Conservation (phyloP, 2,797 vertebrate genomes). For the Ceryle rudis region DNA sequence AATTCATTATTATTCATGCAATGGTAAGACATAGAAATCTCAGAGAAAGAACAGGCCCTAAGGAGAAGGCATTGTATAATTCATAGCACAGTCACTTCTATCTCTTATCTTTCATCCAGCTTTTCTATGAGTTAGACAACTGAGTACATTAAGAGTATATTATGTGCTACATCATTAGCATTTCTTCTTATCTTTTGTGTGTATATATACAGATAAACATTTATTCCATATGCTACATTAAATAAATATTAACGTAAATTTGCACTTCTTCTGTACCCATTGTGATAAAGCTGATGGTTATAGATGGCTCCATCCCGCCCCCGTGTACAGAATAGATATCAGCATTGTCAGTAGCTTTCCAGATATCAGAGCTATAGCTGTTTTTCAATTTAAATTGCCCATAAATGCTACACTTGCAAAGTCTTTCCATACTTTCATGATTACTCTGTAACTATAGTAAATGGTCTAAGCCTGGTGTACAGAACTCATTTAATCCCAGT, state of each 20-base stretch:
- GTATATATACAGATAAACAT: background rate
- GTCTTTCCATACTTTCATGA: background rate
- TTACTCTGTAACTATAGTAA: background rate
- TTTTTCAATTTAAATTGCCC: background rate
- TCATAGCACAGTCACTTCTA: background rate
- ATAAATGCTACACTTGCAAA: background rate
- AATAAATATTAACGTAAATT: background rate
- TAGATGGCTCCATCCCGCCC: background rate
- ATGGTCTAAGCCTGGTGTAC: background rate
- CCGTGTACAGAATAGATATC: background rate
- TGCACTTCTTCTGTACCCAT: background rate
- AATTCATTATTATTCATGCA: background rate
- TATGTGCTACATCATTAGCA: background rate
- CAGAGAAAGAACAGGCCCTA: background rate
- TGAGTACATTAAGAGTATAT: background rate
- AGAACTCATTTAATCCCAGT: background rate
- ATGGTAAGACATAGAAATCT: background rate
- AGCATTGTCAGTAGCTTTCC: background rate
- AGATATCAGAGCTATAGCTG: background rate
- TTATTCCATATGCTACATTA: background rate
- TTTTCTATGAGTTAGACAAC: background rate
- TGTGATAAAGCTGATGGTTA: background rate
- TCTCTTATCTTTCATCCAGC: background rate
- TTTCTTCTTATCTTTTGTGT: background rate
- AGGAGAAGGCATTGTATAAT: background rate